Evolutionary conservation across 2,888 invertebrate genomes (phyloP), one percentile per base, ranked within the genome.

Genomic region (Zygogramma bicolorata): DNA sequence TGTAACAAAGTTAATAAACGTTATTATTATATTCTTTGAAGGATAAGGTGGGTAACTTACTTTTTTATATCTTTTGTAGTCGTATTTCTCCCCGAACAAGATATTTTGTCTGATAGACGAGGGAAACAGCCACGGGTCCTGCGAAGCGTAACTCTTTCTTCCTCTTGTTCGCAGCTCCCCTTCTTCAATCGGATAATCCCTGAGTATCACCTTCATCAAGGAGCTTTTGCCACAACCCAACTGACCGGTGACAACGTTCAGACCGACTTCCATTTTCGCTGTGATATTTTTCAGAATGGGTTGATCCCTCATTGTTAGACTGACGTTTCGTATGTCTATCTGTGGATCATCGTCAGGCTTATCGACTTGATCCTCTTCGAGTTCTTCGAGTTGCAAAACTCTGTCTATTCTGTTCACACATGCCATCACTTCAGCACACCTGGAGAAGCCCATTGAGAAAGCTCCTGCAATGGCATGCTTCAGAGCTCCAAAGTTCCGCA

Each of bases 51-150:
- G 13, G 10, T 13, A 34, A 71, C 74, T 77, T 5, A 93, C 91
- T 75, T 88, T 88, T 73, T 88, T 87, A 81, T 91, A 91, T 4
- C 91, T 84, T 0, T 90, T 87, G 1, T 88, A 85, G 68, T 92
- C 89, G 84, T 90, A 88, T 0, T 89, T 88, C 80, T 89, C 88
- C 0, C 95, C 95, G 86, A 95, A 95, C 0, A 94, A 82, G 68
- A 96, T 94, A 83, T 96, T 96, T 80, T 95, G 93, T 40, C 92
- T 89, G 0, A 96, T 90, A 34, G 90, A 89, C 15, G 88, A 88
- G 1, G 88, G 88, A 78, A 89, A 89, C 29, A 89, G 78, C 92
- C 93, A 93, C 0, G 93, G 89, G 80, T 92, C 88, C 80, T 92
- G 92, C 2, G 90, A 88, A 1, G 90, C 89, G 79, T 92, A 93